Evolutionary conservation across 2,113 vertebrate genomes (phyloP).

Genomic region (Uria aalge): DNA sequence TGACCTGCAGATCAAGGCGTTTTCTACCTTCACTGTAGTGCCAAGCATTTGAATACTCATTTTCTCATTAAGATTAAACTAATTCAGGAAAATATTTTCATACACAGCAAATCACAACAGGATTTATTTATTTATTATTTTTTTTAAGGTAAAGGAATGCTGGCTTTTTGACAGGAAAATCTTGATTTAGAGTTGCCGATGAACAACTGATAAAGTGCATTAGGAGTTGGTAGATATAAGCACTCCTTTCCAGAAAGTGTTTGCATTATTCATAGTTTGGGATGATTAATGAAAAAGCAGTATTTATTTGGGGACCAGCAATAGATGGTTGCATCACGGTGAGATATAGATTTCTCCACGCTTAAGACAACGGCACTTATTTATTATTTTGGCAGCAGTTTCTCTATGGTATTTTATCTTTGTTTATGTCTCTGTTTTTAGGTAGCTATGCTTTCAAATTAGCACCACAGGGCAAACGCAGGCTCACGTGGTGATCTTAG

Average conservation of each 20-base stretch:
- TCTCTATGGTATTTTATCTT: not conserved
- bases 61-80: not conserved
- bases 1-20: not conserved
- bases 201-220: not conserved
- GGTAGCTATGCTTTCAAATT: constrained; percentile 19
- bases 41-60: not conserved
- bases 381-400: constrained; percentile 1
- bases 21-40: not conserved
- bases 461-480: not conserved
- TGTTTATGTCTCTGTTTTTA: not conserved
- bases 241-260: not conserved
- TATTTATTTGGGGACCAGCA: not conserved
- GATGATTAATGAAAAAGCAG: not conserved
- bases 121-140: not conserved
- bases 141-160: not conserved
- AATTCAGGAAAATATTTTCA: not conserved
- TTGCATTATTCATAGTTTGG: constrained; percentile 18
- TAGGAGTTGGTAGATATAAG: not conserved
- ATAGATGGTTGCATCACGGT: not conserved
- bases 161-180: not conserved
- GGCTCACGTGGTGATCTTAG: not conserved
- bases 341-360: not conserved
- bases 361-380: not conserved
- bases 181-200: not conserved
- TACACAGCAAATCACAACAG: not conserved